Evolutionary conservation across 2,888 invertebrate species (phyloP).

Genomic region (Andrena dorsata): DNA sequence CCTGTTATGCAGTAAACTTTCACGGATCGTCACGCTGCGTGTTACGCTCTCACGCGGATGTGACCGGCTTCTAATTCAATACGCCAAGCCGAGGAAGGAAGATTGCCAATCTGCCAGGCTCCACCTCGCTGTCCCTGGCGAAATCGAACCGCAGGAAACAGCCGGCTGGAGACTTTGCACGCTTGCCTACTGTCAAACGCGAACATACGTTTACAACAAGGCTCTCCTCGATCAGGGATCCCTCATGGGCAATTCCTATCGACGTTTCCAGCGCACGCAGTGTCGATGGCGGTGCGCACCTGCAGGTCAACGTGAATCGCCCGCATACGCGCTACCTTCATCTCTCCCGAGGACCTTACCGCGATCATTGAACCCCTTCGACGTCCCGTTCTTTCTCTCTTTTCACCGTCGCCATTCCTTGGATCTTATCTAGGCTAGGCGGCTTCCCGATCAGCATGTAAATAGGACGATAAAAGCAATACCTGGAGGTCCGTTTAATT

Average conservation of each 20-base stretch:
- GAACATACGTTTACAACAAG: not conserved
- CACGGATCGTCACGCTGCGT: conserved; percentile 1
- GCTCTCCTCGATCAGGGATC: not conserved
- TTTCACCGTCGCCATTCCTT: not conserved
- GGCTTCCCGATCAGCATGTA: not conserved
- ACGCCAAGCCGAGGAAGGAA: not conserved
- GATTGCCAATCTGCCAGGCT: not conserved
- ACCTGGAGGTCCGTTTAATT: not conserved
- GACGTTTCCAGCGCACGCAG: conserved; percentile 3
- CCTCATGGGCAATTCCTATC: conserved; percentile 2
- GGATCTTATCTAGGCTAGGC: not conserved
- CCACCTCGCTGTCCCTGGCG: not conserved
- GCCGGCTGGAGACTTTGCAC: no score
- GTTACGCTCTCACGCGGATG: not conserved
- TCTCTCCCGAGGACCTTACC: conserved; percentile 34
- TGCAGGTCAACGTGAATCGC: conserved; percentile 25
- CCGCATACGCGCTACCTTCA: conserved; percentile 50
- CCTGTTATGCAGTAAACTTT: conserved; percentile 4
- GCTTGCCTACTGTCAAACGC: not conserved
- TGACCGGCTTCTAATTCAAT: conserved; percentile 3
- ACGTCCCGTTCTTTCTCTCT: conserved; percentile 42
- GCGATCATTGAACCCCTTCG: conserved; percentile 58
- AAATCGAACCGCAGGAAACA: not conserved
- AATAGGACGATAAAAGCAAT: conserved; percentile 3
- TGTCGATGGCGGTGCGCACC: not conserved